Evolutionary conservation across 2,113 vertebrate genomes (phyloP).

Genomic region (Gavia stellata): DNA sequence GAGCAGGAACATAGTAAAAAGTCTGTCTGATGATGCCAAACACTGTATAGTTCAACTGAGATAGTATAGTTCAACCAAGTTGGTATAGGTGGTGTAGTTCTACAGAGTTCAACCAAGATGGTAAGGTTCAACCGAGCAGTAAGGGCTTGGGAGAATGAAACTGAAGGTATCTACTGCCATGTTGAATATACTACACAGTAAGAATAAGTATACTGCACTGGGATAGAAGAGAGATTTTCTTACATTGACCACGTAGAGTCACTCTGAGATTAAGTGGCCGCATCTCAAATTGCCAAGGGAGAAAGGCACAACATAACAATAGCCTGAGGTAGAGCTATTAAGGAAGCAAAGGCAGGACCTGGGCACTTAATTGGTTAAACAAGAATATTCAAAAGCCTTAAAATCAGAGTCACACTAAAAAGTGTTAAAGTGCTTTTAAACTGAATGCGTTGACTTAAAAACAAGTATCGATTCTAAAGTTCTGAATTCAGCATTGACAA

Average conservation of each 20-base stretch:
- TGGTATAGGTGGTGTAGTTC: neutral
- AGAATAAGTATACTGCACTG: neutral
- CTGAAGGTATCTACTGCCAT: neutral
- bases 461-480: neutral
- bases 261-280: neutral
- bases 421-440: constrained; percentile 9
- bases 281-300: neutral
- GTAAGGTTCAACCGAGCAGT: neutral
- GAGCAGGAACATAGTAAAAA: neutral
- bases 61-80: neutral
- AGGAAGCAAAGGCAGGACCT: neutral
- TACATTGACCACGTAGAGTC: neutral
- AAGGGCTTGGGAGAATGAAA: neutral
- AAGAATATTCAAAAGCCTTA: neutral
- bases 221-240: neutral
- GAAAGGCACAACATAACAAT: neutral
- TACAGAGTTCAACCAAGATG: neutral
- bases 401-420: neutral
- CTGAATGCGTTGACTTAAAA: neutral
- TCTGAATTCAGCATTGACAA: neutral
- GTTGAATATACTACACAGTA: neutral
- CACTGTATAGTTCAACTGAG: neutral
- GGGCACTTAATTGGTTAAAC: neutral
- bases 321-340: neutral
- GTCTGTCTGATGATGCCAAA: neutral